phyloP scores from a whole-genome alignment of 64 coral and sea anemone species.

The Pocillopora verrucosa region DNA sequence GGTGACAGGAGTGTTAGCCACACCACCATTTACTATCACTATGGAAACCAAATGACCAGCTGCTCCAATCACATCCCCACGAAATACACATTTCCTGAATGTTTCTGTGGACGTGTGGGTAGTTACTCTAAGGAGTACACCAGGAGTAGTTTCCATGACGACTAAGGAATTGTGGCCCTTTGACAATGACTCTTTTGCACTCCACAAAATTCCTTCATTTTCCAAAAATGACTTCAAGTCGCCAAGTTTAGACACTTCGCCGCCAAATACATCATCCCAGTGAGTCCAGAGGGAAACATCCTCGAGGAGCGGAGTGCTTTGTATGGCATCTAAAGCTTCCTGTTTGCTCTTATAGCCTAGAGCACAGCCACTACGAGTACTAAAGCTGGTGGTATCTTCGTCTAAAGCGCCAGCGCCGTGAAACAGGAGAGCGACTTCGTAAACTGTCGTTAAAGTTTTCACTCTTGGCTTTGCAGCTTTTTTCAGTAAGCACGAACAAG shows the following conservation, averaged over 20 bases:
- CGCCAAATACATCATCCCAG: constrained; percentile 50
- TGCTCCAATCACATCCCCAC: constrained; percentile 53
- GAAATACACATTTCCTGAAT: constrained; percentile 34
- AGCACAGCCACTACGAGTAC: neutral
- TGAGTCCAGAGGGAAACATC: constrained; percentile 51
- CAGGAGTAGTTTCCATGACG: constrained; percentile 69
- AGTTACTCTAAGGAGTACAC: constrained; percentile 59
- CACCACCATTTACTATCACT: constrained; percentile 79
- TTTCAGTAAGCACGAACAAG: neutral
- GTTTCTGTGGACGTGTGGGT: constrained; percentile 43
- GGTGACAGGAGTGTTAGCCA: constrained; percentile 61
- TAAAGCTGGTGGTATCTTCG: neutral
- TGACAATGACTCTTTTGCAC: neutral
- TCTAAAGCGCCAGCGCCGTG: neutral
- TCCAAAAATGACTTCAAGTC: constrained; percentile 42
- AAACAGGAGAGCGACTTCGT: constrained; percentile 33
- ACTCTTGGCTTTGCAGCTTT: neutral
- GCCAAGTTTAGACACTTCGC: constrained; percentile 29
- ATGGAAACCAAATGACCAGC: constrained; percentile 83
- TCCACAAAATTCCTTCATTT: constrained; percentile 10
- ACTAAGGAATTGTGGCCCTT: constrained; percentile 17
- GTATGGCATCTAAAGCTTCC: constrained; percentile 37
- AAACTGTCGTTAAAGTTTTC: constrained; percentile 1
- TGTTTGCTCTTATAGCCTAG: constrained; percentile 37
- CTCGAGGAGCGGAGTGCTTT: constrained; percentile 23